Base-by-base conservation (phyloP, 1,140 invertebrate species). In the Patella vulgata region DNA sequence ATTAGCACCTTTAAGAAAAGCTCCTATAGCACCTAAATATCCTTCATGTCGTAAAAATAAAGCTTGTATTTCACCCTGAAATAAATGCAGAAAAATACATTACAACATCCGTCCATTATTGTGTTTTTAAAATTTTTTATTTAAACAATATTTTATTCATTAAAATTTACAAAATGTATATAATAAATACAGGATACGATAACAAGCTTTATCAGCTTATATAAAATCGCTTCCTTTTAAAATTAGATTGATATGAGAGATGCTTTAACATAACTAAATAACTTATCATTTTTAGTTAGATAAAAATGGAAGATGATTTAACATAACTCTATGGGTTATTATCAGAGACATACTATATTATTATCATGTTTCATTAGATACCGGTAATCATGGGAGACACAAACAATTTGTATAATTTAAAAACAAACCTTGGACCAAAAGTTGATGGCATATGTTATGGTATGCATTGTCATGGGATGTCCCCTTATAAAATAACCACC, bases 21-120 rank as follows among this genome's bases (percentile, higher is more conserved):
- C 91, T 23, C 91, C 91, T 67, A 93, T 91, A 0, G 91, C 91
- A 50, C 91, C 90, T 21, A 92, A 83, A 75, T 92, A 93, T 3
- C 91, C 91, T 83, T 93, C 91, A 78, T 93, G 91, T 12, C 91
- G 82, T 9, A 93, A 82, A 82, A 92, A 93, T 51, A 91, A 79
- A 8, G 90, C 88, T 68, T 91, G 88, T 19, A 92, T 89, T 66
- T 88, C 86, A 25, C 89, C 89, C 86, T 86, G 60, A 47, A 75
- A 71, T 23, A 36, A 36, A 36, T 36, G 6, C 14, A 36, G 33
- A 61, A 28, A 42, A 52, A 28, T 30, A 33, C 25, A 11, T 39
- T n/a, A n/a, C n/a, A n/a, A n/a, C n/a, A n/a, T n/a, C n/a, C n/a
- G n/a, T n/a, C n/a, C n/a, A n/a, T n/a, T n/a, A n/a, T n/a, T n/a